Conservation (phyloP, 2,797 vertebrate species). For the Eospalax fontanierii region DNA sequence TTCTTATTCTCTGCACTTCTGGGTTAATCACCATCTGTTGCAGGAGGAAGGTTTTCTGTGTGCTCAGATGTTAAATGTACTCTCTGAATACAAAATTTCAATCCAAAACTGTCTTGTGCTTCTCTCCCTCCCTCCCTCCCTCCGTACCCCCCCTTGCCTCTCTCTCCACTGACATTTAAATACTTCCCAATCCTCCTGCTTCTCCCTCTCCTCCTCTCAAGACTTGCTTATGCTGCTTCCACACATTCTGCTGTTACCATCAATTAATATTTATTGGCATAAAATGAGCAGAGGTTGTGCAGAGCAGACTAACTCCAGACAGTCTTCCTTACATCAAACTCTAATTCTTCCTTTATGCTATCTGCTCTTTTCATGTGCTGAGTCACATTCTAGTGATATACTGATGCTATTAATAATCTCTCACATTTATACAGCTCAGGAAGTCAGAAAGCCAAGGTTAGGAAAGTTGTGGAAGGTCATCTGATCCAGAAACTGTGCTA, state of each 20-base stretch:
- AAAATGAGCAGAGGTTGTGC: neutral
- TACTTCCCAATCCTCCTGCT: neutral
- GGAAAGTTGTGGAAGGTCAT: conserved; percentile 22
- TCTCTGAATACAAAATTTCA: neutral
- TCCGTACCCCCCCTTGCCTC: too few relatives aligned
- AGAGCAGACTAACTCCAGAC: conserved; percentile 15
- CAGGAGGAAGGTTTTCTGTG: too few relatives aligned
- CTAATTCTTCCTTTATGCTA: neutral
- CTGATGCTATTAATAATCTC: conserved; percentile 33
- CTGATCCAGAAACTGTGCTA: neutral
- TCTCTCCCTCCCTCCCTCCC: too few relatives aligned
- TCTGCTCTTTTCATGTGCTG: conserved; percentile 24
- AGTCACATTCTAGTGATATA: conserved; percentile 24
- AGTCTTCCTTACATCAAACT: conserved; percentile 22
- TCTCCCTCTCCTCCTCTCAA: neutral
- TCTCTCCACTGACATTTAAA: neutral
- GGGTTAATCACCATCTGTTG: too few relatives aligned
- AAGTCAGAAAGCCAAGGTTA: conserved; percentile 41
- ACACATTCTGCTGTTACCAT: neutral
- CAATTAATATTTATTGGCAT: conserved; percentile 62
- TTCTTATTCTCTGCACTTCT: too few relatives aligned
- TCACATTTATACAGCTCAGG: neutral
- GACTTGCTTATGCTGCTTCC: conserved; percentile 29
- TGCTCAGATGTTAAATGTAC: neutral
- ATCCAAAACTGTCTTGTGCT: neutral